phyloP scores from a whole-genome alignment of 2,797 vertebrate species.

The Siniperca undulata region DNA sequence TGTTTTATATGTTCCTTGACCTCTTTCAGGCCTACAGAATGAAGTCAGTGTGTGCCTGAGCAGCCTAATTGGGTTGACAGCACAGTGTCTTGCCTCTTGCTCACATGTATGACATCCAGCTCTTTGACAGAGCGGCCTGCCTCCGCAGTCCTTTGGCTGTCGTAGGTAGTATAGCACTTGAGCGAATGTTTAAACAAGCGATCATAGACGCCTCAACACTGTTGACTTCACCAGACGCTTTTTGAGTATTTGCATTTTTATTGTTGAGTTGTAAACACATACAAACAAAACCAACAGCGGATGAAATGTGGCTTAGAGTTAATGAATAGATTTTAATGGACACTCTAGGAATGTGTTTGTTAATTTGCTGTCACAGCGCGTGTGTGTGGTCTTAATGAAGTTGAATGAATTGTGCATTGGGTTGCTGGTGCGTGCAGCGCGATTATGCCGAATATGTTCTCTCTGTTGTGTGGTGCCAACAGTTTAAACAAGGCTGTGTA shows the following conservation, averaged over 20 bases:
- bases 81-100: conserved; percentile 63
- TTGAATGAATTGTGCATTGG: conserved; percentile 60
- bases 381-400: conserved; percentile 65
- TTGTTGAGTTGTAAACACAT: conserved; percentile 60
- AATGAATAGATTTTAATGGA: conserved; percentile 74
- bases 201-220: conserved; percentile 3
- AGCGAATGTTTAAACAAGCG: conserved; percentile 61
- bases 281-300: conserved; percentile 58
- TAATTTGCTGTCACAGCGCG: conserved; percentile 52
- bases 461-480: conserved; percentile 42
- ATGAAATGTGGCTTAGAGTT: conserved; percentile 62
- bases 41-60: conserved; percentile 64
- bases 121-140: conserved; percentile 54
- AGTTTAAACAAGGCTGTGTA: conserved; percentile 48
- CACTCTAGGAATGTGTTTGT: conserved; percentile 63
- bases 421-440: conserved; percentile 51
- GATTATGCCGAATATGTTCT: conserved; percentile 61
- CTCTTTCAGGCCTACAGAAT: conserved; percentile 74
- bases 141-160: conserved; percentile 51
- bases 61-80: conserved; percentile 78
- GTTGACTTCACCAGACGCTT: conserved; percentile 37
- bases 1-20: conserved; percentile 68
- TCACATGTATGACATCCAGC: conserved; percentile 62
- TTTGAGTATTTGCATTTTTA: conserved; percentile 62
- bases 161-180: conserved; percentile 32